Conservation (phyloP, 1,140 invertebrate genomes). For the Trinorchestia longiramus region DNA sequence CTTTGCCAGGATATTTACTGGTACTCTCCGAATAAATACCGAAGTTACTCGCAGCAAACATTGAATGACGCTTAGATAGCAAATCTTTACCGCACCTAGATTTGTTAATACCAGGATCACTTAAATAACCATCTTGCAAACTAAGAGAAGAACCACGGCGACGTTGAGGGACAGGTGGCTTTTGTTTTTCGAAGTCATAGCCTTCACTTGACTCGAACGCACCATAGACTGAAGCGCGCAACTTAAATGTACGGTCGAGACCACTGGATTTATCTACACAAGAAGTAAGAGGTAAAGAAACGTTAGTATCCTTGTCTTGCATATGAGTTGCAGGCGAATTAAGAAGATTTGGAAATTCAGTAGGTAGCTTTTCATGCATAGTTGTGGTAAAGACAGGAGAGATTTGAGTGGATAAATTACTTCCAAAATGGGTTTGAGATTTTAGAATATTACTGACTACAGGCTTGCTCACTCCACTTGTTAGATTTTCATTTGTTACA, state of each 20-base stretch:
- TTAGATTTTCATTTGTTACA: constrained; percentile 21
- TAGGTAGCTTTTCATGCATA: constrained; percentile 24
- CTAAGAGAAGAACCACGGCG: constrained; percentile 11
- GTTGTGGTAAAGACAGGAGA: constrained; percentile 11
- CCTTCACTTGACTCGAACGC: constrained; percentile 26
- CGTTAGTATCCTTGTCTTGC: constrained; percentile 49
- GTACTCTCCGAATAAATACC: not conserved
- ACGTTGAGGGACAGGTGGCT: constrained; percentile 63
- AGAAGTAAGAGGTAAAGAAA: constrained; percentile 36
- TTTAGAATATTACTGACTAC: constrained; percentile 45
- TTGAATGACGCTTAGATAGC: not conserved
- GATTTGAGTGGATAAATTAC: not conserved
- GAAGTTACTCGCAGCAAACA: constrained; percentile 1
- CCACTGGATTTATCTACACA: constrained; percentile 28
- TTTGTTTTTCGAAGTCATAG: constrained; percentile 50
- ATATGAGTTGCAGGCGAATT: constrained; percentile 18
- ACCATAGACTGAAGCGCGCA: constrained; percentile 27
- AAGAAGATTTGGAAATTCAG: not conserved
- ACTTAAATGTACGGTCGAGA: constrained; percentile 11
- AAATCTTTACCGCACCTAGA: not conserved
- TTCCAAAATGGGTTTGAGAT: constrained; percentile 11
- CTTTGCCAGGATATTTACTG: not conserved
- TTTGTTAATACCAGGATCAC: constrained; percentile 60
- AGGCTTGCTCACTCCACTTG: constrained; percentile 42
- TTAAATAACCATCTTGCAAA: constrained; percentile 63